Evolutionary conservation across 2,113 vertebrate species (phyloP).

Genomic region (Forbesichthys papilliferus): DNA sequence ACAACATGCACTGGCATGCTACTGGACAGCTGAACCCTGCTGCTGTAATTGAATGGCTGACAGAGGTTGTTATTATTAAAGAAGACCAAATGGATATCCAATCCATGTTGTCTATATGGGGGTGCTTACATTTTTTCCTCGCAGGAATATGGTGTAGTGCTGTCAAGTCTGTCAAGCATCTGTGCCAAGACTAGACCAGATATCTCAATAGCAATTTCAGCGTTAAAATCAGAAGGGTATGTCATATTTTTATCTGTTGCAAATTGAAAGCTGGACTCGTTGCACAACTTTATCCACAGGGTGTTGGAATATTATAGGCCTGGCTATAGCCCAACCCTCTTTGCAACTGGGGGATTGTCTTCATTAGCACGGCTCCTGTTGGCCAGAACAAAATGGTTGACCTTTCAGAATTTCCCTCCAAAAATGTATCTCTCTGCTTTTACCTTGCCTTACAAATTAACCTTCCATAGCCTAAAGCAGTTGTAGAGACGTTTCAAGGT

Average conservation of each 20-base stretch:
- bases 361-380: slow-evolving; percentile 71
- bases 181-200: neutral
- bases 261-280: slow-evolving; percentile 46
- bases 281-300: slow-evolving; percentile 42
- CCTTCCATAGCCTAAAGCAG: slow-evolving; percentile 22
- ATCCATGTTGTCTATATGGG: neutral
- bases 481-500: neutral
- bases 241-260: slow-evolving; percentile 20
- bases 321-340: slow-evolving; percentile 37
- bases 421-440: slow-evolving; percentile 27
- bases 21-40: too few species aligned
- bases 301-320: slow-evolving; percentile 63
- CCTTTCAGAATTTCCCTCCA: slow-evolving; percentile 51
- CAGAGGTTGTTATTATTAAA: too few species aligned
- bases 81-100: too few species aligned
- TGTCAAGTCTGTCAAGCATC: slow-evolving; percentile 1
- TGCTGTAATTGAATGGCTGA: too few species aligned
- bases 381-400: slow-evolving; percentile 67
- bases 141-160: neutral
- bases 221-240: slow-evolving; percentile 7
- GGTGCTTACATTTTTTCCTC: too few species aligned
- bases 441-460: slow-evolving; percentile 35
- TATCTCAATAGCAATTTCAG: slow-evolving; percentile 19
- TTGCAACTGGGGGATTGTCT: slow-evolving; percentile 54
- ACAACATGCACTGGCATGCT: neutral